Percentiles rank a stretch among this genome's conserved stretches.
Conservation (phyloP, 2,888 invertebrate genomes). For the Cheilosia impressa region DNA sequence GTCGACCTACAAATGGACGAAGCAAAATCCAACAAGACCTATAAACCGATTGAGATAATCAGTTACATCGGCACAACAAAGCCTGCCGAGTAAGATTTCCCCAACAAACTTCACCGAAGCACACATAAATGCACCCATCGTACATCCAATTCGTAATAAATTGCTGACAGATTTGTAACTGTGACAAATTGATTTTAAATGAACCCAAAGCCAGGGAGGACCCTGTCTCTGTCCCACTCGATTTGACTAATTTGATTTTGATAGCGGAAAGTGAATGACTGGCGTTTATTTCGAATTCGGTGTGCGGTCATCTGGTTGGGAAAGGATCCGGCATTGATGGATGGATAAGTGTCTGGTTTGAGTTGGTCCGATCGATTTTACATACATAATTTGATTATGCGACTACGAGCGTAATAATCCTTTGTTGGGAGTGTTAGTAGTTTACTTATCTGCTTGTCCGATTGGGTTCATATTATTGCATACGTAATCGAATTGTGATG, state of each 20-base stretch:
- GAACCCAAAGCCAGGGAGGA: background rate
- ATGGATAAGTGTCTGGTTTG: background rate
- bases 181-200: constrained; percentile 2
- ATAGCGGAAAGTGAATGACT: background rate
- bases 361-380: background rate
- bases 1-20: constrained; percentile 41
- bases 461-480: background rate
- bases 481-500: background rate
- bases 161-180: background rate
- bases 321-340: background rate
- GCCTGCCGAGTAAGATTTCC: constrained; percentile 12
- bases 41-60: constrained; percentile 48
- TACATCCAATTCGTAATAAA: background rate
- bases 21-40: constrained; percentile 6
- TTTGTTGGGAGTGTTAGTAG: background rate
- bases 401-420: background rate
- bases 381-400: background rate
- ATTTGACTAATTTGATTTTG: constrained; percentile 24
- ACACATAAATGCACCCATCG: background rate
- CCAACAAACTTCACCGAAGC: background rate
- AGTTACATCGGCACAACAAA: constrained; percentile 65
- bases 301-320: background rate
- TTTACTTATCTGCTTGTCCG: background rate
- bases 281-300: background rate
- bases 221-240: background rate